A percentile compares a stretch with the other conserved stretches of the same genome.
Conservation (phyloP, 2,113 vertebrate species). For the Eptatretus burgeri region DNA sequence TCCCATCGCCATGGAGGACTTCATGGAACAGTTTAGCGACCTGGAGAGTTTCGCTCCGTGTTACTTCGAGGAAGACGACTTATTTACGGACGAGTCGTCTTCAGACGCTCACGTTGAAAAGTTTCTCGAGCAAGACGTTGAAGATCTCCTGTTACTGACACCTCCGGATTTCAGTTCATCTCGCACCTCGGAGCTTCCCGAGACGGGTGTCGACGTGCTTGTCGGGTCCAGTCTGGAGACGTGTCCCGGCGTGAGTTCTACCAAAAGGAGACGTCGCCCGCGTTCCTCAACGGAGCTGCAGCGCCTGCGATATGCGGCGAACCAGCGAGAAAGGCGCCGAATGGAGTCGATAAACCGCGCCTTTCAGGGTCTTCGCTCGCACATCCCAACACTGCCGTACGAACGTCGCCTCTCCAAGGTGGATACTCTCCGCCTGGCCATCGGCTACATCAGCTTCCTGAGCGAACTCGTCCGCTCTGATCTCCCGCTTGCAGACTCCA, state of each 20-base stretch:
- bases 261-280: not conserved
- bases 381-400: conserved; percentile 80
- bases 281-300: not conserved
- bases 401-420: conserved; percentile 78
- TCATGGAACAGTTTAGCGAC: not conserved
- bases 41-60: not conserved
- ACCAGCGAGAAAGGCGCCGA: conserved; percentile 55
- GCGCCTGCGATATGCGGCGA: conserved; percentile 58
- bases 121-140: not conserved
- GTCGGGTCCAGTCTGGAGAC: not conserved
- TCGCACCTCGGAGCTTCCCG: not conserved
- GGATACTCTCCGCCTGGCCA: conserved; percentile 68
- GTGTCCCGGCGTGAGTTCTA: not conserved
- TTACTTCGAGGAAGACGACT: conserved; percentile 6
- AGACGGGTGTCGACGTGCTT: not conserved
- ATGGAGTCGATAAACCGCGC: conserved; percentile 96
- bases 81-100: conserved; percentile 1
- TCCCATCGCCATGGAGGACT: not conserved
- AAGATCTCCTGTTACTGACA: not conserved
- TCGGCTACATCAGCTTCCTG: conserved; percentile 93
- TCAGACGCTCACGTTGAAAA: not conserved
- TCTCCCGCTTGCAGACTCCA: not conserved
- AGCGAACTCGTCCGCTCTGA: conserved; percentile 30
- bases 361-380: conserved; percentile 59
- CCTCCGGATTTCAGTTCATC: not conserved